A percentile compares a stretch with the other conserved stretches of the same genome.
Evolutionary conservation across 2,888 invertebrate species (phyloP).

Genomic region (Cancer borealis): DNA sequence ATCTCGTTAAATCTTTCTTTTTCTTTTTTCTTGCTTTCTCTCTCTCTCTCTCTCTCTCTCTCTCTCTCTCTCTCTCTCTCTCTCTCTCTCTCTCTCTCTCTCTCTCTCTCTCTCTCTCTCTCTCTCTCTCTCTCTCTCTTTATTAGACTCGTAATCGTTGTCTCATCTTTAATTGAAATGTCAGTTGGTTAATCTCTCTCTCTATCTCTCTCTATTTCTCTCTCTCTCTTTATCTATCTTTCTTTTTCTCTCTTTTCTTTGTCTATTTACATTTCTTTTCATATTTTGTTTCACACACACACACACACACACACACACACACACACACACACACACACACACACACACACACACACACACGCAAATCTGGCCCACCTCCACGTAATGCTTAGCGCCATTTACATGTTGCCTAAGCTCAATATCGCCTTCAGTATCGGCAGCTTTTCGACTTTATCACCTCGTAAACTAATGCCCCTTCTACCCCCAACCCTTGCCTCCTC

Average conservation of each 20-base stretch:
- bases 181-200: conserved; percentile 11
- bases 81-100: conserved; percentile 12
- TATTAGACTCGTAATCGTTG: conserved; percentile 25
- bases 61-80: background rate
- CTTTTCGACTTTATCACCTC: background rate
- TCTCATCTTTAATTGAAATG: conserved; percentile 6
- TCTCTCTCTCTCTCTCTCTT: conserved; percentile 14
- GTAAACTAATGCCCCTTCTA: background rate
- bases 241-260: background rate
- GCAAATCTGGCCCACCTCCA: background rate
- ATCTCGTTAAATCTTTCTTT: background rate
- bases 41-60: background rate
- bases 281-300: too few species aligned
- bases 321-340: conserved; percentile 20
- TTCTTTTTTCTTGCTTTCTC: too few species aligned
- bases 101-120: background rate
- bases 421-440: background rate
- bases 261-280: too few species aligned
- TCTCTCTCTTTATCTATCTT: background rate
- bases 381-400: conserved; percentile 24
- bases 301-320: background rate
- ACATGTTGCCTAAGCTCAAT: background rate
- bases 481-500: background rate
- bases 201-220: background rate
- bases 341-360: conserved; percentile 12